phyloP scores from a whole-genome alignment of 2,113 vertebrate genomes.

The Fulmarus glacialis region DNA sequence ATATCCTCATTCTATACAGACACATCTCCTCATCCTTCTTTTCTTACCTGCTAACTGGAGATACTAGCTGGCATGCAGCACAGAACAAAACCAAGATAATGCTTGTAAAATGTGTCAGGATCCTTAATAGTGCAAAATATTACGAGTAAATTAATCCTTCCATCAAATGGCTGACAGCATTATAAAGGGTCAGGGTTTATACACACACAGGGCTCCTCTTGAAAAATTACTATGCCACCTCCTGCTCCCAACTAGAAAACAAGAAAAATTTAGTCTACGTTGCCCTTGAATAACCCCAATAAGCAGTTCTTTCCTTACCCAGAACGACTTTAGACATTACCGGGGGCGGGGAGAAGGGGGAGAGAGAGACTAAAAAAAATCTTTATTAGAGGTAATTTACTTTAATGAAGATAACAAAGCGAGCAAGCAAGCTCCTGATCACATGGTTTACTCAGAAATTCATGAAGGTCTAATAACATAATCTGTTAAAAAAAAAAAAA shows the following conservation, averaged over 20 bases:
- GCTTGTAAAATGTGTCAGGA: not conserved
- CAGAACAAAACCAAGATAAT: not conserved
- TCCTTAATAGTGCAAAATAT: not conserved
- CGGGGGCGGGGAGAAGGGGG: accelerated
- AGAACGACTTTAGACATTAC: not conserved
- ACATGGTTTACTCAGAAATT: not conserved
- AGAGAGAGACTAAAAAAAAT: not conserved
- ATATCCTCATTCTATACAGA: not conserved
- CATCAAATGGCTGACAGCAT: not conserved
- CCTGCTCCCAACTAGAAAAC: not conserved
- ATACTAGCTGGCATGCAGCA: not conserved
- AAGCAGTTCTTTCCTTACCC: not conserved
- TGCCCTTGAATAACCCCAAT: not conserved
- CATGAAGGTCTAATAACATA: not conserved
- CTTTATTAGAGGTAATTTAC: not conserved
- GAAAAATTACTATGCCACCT: not conserved
- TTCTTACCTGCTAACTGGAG: not conserved
- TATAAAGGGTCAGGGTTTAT: not conserved
- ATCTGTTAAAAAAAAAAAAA: not conserved
- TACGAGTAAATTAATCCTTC: not conserved
- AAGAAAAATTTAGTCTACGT: not conserved
- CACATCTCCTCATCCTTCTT: not conserved
- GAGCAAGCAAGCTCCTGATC: not conserved
- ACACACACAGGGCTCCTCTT: not conserved
- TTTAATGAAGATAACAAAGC: not conserved